Percentiles rank a stretch among this genome's conserved stretches.
These are phyloP conservation scores for Pristionchus japonicus DNA, from an alignment of 2,888 invertebrate genomes.

Conservation along the genomic window DNA sequence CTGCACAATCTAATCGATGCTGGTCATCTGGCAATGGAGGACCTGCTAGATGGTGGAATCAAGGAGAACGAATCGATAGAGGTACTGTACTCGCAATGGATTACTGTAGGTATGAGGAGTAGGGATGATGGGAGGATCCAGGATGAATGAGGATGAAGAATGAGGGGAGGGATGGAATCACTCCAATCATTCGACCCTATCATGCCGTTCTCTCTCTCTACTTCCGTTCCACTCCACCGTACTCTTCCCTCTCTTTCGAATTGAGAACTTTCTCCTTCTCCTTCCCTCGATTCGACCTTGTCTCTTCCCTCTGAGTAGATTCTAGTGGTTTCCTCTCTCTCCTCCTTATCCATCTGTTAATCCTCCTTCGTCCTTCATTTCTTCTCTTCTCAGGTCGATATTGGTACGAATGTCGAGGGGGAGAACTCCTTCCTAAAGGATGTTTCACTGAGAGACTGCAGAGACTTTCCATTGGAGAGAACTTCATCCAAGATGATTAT, in stretches of 20 bases:
- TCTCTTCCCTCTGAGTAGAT: neutral
- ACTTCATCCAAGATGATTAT: slow-evolving; percentile 63
- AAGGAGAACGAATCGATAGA: slow-evolving; percentile 62
- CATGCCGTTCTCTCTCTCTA: neutral
- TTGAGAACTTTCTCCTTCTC: neutral
- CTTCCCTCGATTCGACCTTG: neutral
- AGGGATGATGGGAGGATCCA: neutral
- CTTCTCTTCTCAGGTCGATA: slow-evolving; percentile 65
- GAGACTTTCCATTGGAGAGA: slow-evolving; percentile 59
- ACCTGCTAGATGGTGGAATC: slow-evolving; percentile 66
- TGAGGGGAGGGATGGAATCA: neutral
- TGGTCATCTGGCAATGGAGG: slow-evolving; percentile 67
- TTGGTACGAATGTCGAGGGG: slow-evolving; percentile 76
- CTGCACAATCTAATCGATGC: slow-evolving; percentile 53
- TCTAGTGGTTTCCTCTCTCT: neutral
- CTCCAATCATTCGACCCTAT: slow-evolving; percentile 22
- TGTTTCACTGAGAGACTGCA: slow-evolving; percentile 60
- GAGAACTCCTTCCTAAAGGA: slow-evolving; percentile 64
- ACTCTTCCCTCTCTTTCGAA: neutral
- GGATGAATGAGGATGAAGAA: neutral
- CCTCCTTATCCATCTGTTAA: neutral
- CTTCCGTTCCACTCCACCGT: slow-evolving; percentile 41
- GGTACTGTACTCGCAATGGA: slow-evolving; percentile 47
- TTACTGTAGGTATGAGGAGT: neutral
- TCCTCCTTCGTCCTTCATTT: neutral